phyloP scores from a whole-genome alignment of 1,140 invertebrate genomes.

The Danaus melanippus region DNA sequence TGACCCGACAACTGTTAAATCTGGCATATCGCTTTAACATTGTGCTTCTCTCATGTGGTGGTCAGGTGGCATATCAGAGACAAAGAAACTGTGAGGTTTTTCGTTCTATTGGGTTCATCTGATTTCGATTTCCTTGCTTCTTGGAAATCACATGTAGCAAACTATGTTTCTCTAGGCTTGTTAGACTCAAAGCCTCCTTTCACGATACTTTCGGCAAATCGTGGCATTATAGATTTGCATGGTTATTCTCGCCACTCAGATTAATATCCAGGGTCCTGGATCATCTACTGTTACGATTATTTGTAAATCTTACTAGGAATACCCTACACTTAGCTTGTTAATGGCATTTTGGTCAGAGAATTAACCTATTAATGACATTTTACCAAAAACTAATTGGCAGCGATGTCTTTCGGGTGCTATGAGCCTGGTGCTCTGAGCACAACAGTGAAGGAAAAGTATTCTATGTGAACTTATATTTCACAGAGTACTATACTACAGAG shows the following conservation, averaged over 20 bases:
- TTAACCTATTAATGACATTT: slow-evolving; percentile 28
- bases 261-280: too few relatives aligned
- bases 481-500: too few relatives aligned
- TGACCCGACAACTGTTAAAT: slow-evolving; percentile 29
- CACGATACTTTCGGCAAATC: slow-evolving; percentile 42
- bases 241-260: too few relatives aligned
- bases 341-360: slow-evolving; percentile 30
- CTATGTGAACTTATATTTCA: too few relatives aligned
- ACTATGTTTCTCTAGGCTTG: slow-evolving; percentile 11
- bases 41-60: too few relatives aligned
- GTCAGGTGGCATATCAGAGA: too few relatives aligned
- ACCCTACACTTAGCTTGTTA: too few relatives aligned
- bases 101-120: slow-evolving; percentile 31
- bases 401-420: background rate
- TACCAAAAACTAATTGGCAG: slow-evolving; percentile 30
- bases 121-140: slow-evolving; percentile 43
- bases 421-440: too few relatives aligned
- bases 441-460: too few relatives aligned
- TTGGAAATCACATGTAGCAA: too few relatives aligned
- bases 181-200: slow-evolving; percentile 35
- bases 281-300: too few relatives aligned
- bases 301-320: too few relatives aligned
- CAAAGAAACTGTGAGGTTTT: slow-evolving; percentile 7
- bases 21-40: slow-evolving; percentile 31
- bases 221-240: slow-evolving; percentile 39